phyloP scores from a whole-genome alignment of 2,888 invertebrate genomes.

The Xylocampa areola region DNA sequence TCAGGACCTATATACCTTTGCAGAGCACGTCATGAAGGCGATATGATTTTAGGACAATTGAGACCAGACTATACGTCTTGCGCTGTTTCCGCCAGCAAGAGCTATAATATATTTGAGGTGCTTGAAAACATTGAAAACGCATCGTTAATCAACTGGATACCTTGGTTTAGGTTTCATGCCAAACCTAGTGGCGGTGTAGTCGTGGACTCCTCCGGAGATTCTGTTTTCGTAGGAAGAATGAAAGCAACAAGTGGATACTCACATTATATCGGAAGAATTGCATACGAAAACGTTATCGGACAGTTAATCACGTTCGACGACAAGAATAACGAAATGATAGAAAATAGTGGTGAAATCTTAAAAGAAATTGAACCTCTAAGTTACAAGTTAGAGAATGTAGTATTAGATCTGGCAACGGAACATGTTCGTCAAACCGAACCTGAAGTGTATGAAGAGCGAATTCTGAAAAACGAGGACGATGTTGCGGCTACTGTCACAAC shows the following conservation, averaged over 20 bases:
- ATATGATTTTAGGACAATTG: constrained; percentile 93
- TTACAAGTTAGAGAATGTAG: constrained; percentile 93
- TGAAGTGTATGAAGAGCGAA: constrained; percentile 87
- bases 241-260: constrained; percentile 79
- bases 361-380: constrained; percentile 94
- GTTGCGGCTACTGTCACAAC: constrained; percentile 91
- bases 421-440: constrained; percentile 85
- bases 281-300: constrained; percentile 91
- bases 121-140: constrained; percentile 94
- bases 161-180: constrained; percentile 92
- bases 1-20: constrained; percentile 92
- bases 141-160: constrained; percentile 93
- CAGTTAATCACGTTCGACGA: constrained; percentile 92
- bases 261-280: constrained; percentile 93
- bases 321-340: constrained; percentile 87
- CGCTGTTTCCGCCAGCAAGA: constrained; percentile 91
- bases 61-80: constrained; percentile 90
- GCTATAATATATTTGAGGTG: constrained; percentile 91
- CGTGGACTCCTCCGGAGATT: constrained; percentile 83
- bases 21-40: constrained; percentile 92
- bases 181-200: constrained; percentile 92
- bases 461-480: constrained; percentile 88
- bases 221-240: constrained; percentile 80
- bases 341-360: constrained; percentile 93
- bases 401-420: constrained; percentile 88